Base-by-base conservation (phyloP, 2,797 vertebrate species). In the Clarias pachynema region DNA sequence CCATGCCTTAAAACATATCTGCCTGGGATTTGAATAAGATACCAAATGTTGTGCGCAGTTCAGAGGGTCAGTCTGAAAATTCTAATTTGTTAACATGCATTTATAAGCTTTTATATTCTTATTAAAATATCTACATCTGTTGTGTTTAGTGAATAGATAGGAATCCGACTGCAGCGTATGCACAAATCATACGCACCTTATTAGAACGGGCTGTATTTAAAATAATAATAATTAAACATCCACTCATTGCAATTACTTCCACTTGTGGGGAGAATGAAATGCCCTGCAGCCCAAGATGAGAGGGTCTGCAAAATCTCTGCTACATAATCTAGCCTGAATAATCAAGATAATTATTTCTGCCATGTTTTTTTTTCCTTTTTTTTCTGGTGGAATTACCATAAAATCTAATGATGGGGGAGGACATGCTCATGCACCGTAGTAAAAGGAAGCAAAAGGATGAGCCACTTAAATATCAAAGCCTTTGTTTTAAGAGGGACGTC, bases 211-310 rank as follows among this genome's bases (percentile, higher is more conserved):
- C 87, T 88, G 86, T 90, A 84, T 93, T 92, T 93, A 91, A 94
- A 95, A 94, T 92, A 89, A 91, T 88, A 93, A 91, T 94, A 94
- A 95, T 95, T 94, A 95, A 94, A 94, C 93, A 94, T 93, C 91
- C 92, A 88, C 90, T 93, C 90, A 91, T 93, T 93, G 93, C 90
- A 94, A 93, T 94, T 93, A 94, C 93, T 93, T 93, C 90, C 91
- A 93, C 92, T 94, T 94, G 93, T 93, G 91, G 89, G 90, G 87
- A 31, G 89, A 88, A 56, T 73, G 72, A 85, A 93, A 92, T 60
- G 85, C 91, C 95, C 93, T 40, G 78, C 69, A 93, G 95, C 93
- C 88, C 92, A 92, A 73, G 88, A 88, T 85, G 82, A 74, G 89
- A 91, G 88, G 88, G 85, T 90, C 82, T 91, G 89, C 91, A 90